A percentile compares a stretch with the other conserved stretches of the same genome.
These are phyloP conservation scores for Pelecanoides urinatrix DNA, from an alignment of 2,113 vertebrate genomes.

Conservation along the genomic window DNA sequence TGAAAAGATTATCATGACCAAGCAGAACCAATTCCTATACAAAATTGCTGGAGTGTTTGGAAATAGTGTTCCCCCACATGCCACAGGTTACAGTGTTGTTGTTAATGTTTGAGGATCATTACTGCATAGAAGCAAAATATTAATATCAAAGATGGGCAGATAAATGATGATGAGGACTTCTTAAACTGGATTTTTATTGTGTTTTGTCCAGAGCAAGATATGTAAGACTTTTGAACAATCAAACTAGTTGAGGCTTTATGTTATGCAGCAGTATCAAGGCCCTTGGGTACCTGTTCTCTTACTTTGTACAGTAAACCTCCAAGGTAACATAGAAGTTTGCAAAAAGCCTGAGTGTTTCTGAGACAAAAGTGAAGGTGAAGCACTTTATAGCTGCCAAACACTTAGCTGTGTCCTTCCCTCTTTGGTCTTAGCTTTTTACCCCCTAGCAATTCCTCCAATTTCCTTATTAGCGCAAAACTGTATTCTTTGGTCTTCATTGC, in stretches of 20 bases:
- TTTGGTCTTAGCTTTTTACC: not conserved
- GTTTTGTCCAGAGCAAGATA: not conserved
- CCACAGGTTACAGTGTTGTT: not conserved
- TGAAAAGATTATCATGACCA: not conserved
- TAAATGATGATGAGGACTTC: not conserved
- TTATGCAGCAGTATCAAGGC: not conserved
- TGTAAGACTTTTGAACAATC: not conserved
- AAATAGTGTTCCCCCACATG: not conserved
- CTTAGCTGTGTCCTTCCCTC: not conserved
- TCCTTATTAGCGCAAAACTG: not conserved
- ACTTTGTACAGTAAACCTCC: not conserved
- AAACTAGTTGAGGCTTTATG: not conserved
- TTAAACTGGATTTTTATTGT: not conserved
- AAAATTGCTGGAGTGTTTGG: not conserved
- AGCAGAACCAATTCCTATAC: not conserved
- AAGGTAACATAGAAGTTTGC: not conserved
- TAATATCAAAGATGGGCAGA: not conserved
- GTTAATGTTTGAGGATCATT: not conserved
- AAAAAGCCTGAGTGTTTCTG: not conserved
- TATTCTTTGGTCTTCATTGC: not conserved
- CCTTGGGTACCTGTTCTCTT: not conserved
- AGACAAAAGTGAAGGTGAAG: not conserved
- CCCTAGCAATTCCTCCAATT: not conserved
- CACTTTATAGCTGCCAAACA: not conserved
- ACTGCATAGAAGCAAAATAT: not conserved